Evolutionary conservation across 2,888 invertebrate species (phyloP), one percentile per base, ranked within the genome.

Genomic region (Caenorhabditis becei): DNA sequence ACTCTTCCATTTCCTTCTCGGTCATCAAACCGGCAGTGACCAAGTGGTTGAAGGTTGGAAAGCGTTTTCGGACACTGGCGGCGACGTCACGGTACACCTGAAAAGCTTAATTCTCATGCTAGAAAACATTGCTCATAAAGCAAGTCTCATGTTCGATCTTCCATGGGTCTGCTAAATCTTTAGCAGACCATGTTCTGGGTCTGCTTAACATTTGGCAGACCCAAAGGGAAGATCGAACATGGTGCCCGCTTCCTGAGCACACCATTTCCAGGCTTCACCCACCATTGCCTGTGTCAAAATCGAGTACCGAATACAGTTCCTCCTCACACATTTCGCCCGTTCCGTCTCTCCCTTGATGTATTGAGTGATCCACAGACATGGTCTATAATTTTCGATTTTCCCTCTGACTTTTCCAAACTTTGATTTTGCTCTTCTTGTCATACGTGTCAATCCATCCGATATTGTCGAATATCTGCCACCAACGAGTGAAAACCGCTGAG

Each of bases 361-460:
- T 2, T 84, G 82, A 18, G 88, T 77, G 32, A 90, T 86, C 72
- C 88, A 82, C 7, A 90, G 77, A 18, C 86, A 87, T 23, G 90
- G 89, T 11, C 89, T 89, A 47, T 44, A 88, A 66, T 37, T 32
- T 58, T 26, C 16, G 26, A 49, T 14, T 11, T 16, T n/a, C n/a
- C n/a, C n/a, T 23, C 58, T 70, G 35, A 35, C 10, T 10, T 35
- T 8, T 10, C 35, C 7, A 35, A 35, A n/a, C n/a, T n/a, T n/a
- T n/a, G n/a, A n/a, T n/a, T n/a, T n/a, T n/a, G n/a, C n/a, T n/a
- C n/a, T 35, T 8, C 35, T 5, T 35, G 41, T 3, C 83, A 28
- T 49, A 89, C 89, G 88, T 87, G 77, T 90, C 90, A 47, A 90
- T 88, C 90, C 90, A 90, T 51, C 90, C 90, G 23, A 90, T 82